phyloP scores from a whole-genome alignment of 1,140 invertebrate genomes.

The Saccostrea cuccullata region DNA sequence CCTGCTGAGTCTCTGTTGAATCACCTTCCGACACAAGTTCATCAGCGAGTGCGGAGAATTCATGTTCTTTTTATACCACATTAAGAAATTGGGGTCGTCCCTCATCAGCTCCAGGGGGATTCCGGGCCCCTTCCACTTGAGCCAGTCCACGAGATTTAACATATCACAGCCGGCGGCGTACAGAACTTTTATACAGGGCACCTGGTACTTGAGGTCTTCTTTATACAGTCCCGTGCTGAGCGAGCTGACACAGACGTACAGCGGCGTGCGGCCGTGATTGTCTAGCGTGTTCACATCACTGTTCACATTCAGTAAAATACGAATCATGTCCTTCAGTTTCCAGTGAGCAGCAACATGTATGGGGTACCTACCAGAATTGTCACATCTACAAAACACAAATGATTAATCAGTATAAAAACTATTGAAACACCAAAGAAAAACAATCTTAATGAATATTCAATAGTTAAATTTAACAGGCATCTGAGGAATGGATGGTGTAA shows the following conservation, averaged over 20 bases:
- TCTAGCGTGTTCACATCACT: slow-evolving; percentile 74
- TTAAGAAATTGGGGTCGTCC: slow-evolving; percentile 71
- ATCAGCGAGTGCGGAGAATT: slow-evolving; percentile 72
- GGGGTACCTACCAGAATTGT: slow-evolving; percentile 73
- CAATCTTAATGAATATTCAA: too few relatives aligned
- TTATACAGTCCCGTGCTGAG: slow-evolving; percentile 77
- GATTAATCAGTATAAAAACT: not conserved
- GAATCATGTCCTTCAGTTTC: slow-evolving; percentile 76
- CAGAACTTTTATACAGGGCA: slow-evolving; percentile 73
- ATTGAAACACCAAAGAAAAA: too few relatives aligned
- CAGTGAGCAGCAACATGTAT: slow-evolving; percentile 77
- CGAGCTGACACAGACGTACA: slow-evolving; percentile 77
- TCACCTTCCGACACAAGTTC: slow-evolving; percentile 75
- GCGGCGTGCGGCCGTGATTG: slow-evolving; percentile 74
- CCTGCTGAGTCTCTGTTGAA: slow-evolving; percentile 71
- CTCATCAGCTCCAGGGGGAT: slow-evolving; percentile 74
- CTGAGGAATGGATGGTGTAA: too few relatives aligned
- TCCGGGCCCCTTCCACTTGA: slow-evolving; percentile 77
- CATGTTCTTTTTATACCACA: slow-evolving; percentile 75
- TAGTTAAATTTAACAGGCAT: too few relatives aligned
- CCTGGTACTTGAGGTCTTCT: slow-evolving; percentile 76
- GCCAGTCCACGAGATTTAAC: slow-evolving; percentile 77
- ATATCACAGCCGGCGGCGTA: slow-evolving; percentile 76
- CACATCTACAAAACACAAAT: slow-evolving; percentile 66
- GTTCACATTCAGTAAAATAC: slow-evolving; percentile 70